Evolutionary conservation across 1,140 invertebrate genomes (phyloP).

Genomic region (Belonocnema kinseyi): DNA sequence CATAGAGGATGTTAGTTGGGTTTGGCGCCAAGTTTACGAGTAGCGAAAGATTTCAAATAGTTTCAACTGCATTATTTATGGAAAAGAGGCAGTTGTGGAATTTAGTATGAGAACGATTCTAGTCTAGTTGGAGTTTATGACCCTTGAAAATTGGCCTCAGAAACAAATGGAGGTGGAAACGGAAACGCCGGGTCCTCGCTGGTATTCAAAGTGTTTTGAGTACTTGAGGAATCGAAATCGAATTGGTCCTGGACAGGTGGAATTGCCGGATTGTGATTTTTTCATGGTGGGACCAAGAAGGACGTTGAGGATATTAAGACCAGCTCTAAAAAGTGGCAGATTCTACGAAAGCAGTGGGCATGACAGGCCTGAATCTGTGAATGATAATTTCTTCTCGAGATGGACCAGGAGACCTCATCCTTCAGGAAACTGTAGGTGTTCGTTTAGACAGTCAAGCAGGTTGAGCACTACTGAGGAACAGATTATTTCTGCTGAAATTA

Average conservation of each 20-base stretch:
- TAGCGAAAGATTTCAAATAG: no score
- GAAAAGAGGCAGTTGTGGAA: no score
- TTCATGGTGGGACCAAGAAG: conserved; percentile 65
- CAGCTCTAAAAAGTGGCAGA: conserved; percentile 52
- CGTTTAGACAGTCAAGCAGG: conserved; percentile 63
- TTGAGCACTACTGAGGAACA: conserved; percentile 60
- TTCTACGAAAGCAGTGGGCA: conserved; percentile 63
- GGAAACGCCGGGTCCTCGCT: conserved; percentile 41
- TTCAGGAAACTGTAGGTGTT: conserved; percentile 69
- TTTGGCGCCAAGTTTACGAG: no score
- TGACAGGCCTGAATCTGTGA: conserved; percentile 65
- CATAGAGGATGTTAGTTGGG: no score
- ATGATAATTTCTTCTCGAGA: conserved; percentile 70
- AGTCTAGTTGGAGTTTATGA: conserved; percentile 14
- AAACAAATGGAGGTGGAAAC: conserved; percentile 12
- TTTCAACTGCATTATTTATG: no score
- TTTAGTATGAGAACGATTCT: background rate
- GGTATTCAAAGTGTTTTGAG: conserved; percentile 64
- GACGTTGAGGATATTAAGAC: conserved; percentile 63
- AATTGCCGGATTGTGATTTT: conserved; percentile 69
- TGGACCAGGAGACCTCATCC: conserved; percentile 69
- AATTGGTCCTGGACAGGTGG: conserved; percentile 63
- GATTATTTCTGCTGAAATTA: conserved; percentile 64
- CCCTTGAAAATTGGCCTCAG: background rate
- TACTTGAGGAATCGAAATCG: conserved; percentile 65